Conservation (phyloP, 2,888 invertebrate species). For the Drosophila borealis region DNA sequence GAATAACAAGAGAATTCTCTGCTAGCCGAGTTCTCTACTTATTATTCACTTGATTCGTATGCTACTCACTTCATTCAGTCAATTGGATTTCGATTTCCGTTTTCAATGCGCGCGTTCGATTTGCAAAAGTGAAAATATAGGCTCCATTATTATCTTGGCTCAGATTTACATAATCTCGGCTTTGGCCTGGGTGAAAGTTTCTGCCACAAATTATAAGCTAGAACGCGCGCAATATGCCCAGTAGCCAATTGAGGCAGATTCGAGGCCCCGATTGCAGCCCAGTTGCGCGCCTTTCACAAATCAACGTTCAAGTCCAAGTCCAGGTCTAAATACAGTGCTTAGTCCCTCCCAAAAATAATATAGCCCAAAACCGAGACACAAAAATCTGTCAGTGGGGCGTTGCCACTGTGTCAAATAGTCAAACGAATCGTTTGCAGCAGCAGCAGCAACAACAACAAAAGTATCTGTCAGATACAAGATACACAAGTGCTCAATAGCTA, state of each 20-base stretch:
- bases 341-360: conserved; percentile 4
- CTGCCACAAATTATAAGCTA: conserved; percentile 67
- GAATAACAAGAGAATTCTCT: conserved; percentile 7
- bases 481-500: conserved; percentile 58
- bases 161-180: conserved; percentile 70
- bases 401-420: conserved; percentile 69
- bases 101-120: conserved; percentile 41
- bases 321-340: conserved; percentile 5
- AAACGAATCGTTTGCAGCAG: conserved; percentile 22
- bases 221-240: conserved; percentile 60
- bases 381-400: conserved; percentile 80
- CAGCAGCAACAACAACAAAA: conserved; percentile 33
- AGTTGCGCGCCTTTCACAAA: conserved; percentile 68
- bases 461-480: conserved; percentile 66
- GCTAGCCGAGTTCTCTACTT: conserved; percentile 30
- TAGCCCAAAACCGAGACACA: conserved; percentile 19
- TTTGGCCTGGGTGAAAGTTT: conserved; percentile 62
- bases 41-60: conserved; percentile 32
- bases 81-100: conserved; percentile 58
- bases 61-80: conserved; percentile 20
- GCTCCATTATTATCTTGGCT: conserved; percentile 37
- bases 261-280: conserved; percentile 31
- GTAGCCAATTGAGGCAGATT: conserved; percentile 50
- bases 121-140: conserved; percentile 60
- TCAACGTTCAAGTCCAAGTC: conserved; percentile 43